phyloP scores from a whole-genome alignment of 2,113 vertebrate species.

The Camelus bactrianus region DNA sequence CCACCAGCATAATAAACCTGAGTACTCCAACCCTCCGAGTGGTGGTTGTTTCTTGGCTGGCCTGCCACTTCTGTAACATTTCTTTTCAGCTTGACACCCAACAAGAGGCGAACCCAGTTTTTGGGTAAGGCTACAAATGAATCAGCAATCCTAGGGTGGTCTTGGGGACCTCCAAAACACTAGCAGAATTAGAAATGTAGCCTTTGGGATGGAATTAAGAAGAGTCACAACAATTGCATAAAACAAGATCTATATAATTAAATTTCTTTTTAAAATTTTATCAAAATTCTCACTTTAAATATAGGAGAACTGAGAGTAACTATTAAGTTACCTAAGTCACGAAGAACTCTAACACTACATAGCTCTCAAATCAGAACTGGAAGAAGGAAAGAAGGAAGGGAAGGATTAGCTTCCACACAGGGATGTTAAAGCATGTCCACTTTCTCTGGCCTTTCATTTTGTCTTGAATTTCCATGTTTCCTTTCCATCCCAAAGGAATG shows the following conservation, averaged over 20 bases:
- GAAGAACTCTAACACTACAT: neutral
- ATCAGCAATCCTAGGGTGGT: neutral
- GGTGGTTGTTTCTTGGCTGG: no score
- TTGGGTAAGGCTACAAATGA: neutral
- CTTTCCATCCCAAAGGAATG: neutral
- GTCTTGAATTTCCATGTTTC: slow-evolving; percentile 10
- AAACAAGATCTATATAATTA: neutral
- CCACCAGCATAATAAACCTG: no score
- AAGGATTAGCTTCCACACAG: neutral
- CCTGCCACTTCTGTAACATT: no score
- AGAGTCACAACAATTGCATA: neutral
- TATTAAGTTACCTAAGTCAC: slow-evolving; percentile 3
- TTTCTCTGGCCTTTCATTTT: neutral
- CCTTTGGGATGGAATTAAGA: slow-evolving; percentile 8
- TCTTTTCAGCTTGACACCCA: neutral
- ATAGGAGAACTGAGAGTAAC: neutral
- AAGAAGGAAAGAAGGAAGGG: neutral
- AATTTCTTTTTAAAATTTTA: slow-evolving; percentile 20
- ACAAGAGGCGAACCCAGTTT: neutral
- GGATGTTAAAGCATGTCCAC: neutral
- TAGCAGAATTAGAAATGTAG: neutral
- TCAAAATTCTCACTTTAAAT: slow-evolving; percentile 25
- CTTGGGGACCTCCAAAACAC: neutral
- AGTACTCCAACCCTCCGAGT: no score
- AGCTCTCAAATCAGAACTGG: slow-evolving; percentile 18